phyloP scores from a whole-genome alignment of 2,888 invertebrate genomes.

The Dryobotodes eremita region DNA sequence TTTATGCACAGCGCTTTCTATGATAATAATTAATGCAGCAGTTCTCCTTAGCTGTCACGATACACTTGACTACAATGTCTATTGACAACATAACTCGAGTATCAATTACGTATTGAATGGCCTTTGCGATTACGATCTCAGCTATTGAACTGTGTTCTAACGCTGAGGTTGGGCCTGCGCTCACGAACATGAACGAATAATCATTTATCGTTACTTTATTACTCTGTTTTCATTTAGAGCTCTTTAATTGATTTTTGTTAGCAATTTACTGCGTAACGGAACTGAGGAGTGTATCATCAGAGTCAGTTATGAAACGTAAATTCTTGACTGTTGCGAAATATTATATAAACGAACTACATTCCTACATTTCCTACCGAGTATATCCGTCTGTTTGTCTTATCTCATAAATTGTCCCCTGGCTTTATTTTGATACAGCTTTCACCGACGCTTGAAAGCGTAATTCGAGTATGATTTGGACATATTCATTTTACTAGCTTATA shows the following conservation, averaged over 20 bases:
- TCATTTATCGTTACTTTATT: slow-evolving; percentile 57
- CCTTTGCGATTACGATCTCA: slow-evolving; percentile 73
- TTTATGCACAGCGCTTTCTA: slow-evolving; percentile 59
- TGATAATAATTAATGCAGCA: slow-evolving; percentile 65
- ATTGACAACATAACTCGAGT: slow-evolving; percentile 73
- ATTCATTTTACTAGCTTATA: slow-evolving; percentile 21
- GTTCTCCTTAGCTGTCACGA: slow-evolving; percentile 65
- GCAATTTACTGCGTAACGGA: slow-evolving; percentile 61
- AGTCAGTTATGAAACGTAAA: slow-evolving; percentile 41
- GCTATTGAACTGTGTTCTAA: slow-evolving; percentile 72
- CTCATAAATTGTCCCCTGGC: slow-evolving; percentile 21
- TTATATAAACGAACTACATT: slow-evolving; percentile 38
- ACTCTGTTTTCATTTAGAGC: slow-evolving; percentile 50
- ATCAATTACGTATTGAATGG: slow-evolving; percentile 75
- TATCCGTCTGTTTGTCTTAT: slow-evolving; percentile 27
- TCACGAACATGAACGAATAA: slow-evolving; percentile 56
- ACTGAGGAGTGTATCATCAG: slow-evolving; percentile 27
- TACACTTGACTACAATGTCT: slow-evolving; percentile 72
- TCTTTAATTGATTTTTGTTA: slow-evolving; percentile 59
- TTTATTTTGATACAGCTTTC: slow-evolving; percentile 46
- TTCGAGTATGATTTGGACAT: slow-evolving; percentile 31
- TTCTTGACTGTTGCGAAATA: slow-evolving; percentile 33
- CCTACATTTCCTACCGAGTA: slow-evolving; percentile 16
- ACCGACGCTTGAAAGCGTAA: slow-evolving; percentile 26
- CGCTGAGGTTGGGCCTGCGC: slow-evolving; percentile 57